Conservation (phyloP, 2,113 vertebrate species). For the Pongo pygmaeus region DNA sequence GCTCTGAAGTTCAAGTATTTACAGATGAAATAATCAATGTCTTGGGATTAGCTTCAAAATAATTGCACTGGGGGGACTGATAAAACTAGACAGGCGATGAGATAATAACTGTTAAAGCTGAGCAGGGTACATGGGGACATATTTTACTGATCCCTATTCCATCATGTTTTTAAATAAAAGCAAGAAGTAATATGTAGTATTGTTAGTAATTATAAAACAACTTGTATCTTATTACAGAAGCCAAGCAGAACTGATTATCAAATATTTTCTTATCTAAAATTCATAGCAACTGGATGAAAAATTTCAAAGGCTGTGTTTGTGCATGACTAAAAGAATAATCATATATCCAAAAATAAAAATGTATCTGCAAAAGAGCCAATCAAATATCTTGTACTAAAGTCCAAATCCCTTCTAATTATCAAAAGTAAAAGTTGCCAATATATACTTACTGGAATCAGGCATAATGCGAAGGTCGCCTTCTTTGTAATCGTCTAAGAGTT, state of each 20-base stretch:
- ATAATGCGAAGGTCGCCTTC: constrained; percentile 98
- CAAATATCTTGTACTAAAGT: not conserved
- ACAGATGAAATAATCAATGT: not conserved
- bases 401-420: not conserved
- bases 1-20: not conserved
- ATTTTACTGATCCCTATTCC: not conserved
- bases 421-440: not conserved
- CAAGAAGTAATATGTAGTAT: not conserved
- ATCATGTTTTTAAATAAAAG: not conserved
- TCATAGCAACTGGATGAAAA: not conserved
- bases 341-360: not conserved
- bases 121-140: not conserved
- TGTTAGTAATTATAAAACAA: not conserved
- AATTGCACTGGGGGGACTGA: not conserved
- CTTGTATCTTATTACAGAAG: not conserved
- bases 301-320: not conserved
- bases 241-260: not conserved
- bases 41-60: not conserved
- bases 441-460: constrained; percentile 95
- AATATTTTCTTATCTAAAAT: not conserved
- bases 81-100: not conserved
- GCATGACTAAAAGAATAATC: not conserved
- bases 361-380: not conserved
- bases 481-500: constrained; percentile 98
- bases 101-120: not conserved